Evolutionary conservation across 64 coral and sea anemone species (phyloP), one percentile per base, ranked within the genome.

Genomic region (Pocillopora damicornis): DNA sequence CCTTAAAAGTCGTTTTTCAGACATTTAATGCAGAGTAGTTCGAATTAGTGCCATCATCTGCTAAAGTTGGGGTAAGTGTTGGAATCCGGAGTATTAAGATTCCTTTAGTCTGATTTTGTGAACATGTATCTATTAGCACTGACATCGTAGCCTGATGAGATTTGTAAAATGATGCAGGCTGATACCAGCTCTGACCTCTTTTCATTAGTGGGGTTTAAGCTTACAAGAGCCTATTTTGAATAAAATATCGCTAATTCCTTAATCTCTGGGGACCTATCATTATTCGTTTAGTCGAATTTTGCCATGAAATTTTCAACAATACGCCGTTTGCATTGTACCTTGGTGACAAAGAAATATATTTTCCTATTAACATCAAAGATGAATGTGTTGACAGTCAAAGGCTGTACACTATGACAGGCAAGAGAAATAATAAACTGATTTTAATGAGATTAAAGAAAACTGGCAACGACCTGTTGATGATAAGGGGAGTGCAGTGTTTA

Each of bases 341-440:
- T 57, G 57, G 62, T 42, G 37, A 38, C 81, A 35, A 72, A 73
- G 81, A 85, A 84, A 84, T 57, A 85, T 37, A 58, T 85, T 85
- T 85, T 20, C 18, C 81, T 58, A 85, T 85, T 58, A 83, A 13
- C 13, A 56, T 11, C 8, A 56, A 65, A n/a, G 37, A 14, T 65
- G 37, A 22, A 85, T 85, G 81, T 85, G 81, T 25, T 73, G 81
- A 85, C 81, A 85, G 35, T 38, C 63, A 56, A 72, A 15, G 18
- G 16, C 64, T 58, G 69, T 85, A 85, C 81, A 71, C 64, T 15
- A 58, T 73, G 81, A 85, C 81, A 85, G 37, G 22, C 81, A 57
- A 85, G 72, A 85, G 81, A 85, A 71, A 85, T 56, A 83, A 83
- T 85, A 85, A 85, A 85, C 64, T 85, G 81, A 85, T 85, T 85